Conservation (phyloP, 2,888 invertebrate genomes). For the Sarcophaga caerulescens region DNA sequence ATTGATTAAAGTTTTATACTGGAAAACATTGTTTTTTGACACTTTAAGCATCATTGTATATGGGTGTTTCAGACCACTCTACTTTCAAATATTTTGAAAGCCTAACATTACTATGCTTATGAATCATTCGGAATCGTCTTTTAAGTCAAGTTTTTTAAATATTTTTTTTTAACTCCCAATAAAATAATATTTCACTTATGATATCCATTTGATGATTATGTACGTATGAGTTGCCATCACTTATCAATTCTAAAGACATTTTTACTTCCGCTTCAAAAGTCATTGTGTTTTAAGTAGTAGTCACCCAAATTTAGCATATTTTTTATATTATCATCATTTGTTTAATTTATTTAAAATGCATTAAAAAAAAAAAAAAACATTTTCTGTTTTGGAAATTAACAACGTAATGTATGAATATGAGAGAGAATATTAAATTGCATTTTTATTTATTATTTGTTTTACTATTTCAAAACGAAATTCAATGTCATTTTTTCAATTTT, state of each 20-base stretch:
- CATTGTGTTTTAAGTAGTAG: constrained; percentile 12
- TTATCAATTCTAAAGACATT: constrained; percentile 5
- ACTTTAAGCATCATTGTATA: no score
- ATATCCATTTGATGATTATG: not conserved
- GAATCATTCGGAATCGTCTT: no score
- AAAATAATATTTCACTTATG: no score
- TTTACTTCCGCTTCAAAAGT: constrained; percentile 36
- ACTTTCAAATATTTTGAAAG: no score
- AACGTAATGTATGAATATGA: not conserved
- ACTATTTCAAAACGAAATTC: constrained; percentile 20
- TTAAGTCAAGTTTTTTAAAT: no score
- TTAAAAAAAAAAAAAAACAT: not conserved
- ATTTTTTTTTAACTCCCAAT: no score
- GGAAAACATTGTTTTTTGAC: no score
- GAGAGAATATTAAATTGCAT: constrained; percentile 39
- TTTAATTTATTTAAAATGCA: constrained; percentile 9
- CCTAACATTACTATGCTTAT: no score
- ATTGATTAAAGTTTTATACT: no score
- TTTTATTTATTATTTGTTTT: not conserved
- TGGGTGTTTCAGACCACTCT: no score
- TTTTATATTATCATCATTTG: not conserved
- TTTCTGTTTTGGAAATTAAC: not conserved
- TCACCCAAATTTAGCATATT: constrained; percentile 21
- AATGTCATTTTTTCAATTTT: constrained; percentile 27
- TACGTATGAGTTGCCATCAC: not conserved